Evolutionary conservation across 2,113 vertebrate species (phyloP), one percentile per base, ranked within the genome.

Genomic region (Polypterus bichir): DNA sequence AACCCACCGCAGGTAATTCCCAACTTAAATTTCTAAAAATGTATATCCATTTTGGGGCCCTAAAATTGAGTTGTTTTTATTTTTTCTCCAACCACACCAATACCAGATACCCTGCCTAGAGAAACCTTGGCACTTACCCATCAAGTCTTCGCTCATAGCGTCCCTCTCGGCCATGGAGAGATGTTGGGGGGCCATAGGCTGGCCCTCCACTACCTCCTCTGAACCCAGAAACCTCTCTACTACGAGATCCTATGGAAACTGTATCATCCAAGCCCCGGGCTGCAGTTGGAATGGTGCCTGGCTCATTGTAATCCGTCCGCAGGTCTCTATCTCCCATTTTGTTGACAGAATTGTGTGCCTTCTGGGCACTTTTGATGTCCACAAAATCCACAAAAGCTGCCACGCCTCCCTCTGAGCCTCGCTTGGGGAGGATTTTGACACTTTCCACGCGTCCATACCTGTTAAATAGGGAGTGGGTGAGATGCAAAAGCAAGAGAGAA

Each of bases 301-400:
- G 96, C 78, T 99, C 96, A 83, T 98, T 99, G 88, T 99, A 99
- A 91, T 97, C 96, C 79, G 95, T 98, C 82, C 96, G 92, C 66
- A 98, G 95, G 86, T 99, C 96, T 82, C 95, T 88, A 70, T 99
- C 96, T 62, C 95, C 96, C 95, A 99, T 99, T 87, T 98, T 97
- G 88, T 98, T 98, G 86, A 97, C 91, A 48, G 96, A 92, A 83
- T 98, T 98, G 83, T 99, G 96, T 73, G 96, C 96, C 80, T 99
- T 99, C 83, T 99, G 96, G 6, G 96, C 96, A 80, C 96, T 99
- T 88, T 99, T 99, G 78, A 99, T 98, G 91, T 99, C 96, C 85
- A 99, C 95, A 89, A 98, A 98, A 92, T 99, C 96, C 93, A 99
- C 96, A 87, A 99, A 99, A 8, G 96, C 96, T 66, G 96, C 96